Conservation (phyloP, 2,113 vertebrate species). For the Podarcis raffonei region DNA sequence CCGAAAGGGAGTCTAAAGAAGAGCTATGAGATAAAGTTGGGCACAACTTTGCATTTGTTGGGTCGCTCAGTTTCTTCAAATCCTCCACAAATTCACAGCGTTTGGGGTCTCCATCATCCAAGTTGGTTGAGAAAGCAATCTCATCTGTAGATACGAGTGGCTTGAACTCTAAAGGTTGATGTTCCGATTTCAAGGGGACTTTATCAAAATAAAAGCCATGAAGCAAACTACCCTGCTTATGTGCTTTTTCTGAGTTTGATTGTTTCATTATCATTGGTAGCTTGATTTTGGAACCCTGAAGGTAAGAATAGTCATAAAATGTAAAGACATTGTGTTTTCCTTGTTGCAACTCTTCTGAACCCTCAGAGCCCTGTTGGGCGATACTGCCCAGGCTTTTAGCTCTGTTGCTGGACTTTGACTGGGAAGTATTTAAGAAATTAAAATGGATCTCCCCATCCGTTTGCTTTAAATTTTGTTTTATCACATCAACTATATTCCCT, state of each 20-base stretch:
- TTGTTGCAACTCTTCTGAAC: slow-evolving; percentile 73
- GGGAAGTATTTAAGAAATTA: slow-evolving; percentile 67
- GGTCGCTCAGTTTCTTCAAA: slow-evolving; percentile 59
- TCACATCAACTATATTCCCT: slow-evolving; percentile 59
- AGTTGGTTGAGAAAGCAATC: slow-evolving; percentile 53
- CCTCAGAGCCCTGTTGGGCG: slow-evolving; percentile 56
- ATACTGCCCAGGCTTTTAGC: slow-evolving; percentile 68
- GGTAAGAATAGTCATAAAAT: slow-evolving; percentile 84
- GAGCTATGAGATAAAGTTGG: slow-evolving; percentile 82
- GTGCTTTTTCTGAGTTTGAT: slow-evolving; percentile 69
- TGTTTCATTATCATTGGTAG: slow-evolving; percentile 76
- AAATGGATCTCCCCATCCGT: slow-evolving; percentile 53
- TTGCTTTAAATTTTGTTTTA: slow-evolving; percentile 72
- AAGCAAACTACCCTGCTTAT: slow-evolving; percentile 72
- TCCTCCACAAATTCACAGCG: slow-evolving; percentile 61
- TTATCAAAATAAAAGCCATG: slow-evolving; percentile 81
- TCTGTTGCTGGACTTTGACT: slow-evolving; percentile 70
- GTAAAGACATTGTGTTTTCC: slow-evolving; percentile 77
- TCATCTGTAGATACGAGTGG: slow-evolving; percentile 61
- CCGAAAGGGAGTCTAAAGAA: slow-evolving; percentile 90
- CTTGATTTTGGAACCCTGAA: slow-evolving; percentile 80
- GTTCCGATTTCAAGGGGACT: slow-evolving; percentile 78
- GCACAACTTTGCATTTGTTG: slow-evolving; percentile 63
- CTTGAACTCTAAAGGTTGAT: slow-evolving; percentile 75
- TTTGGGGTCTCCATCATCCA: slow-evolving; percentile 63